Conservation (phyloP, 2,888 invertebrate genomes). For the Hypsopygia costalis region DNA sequence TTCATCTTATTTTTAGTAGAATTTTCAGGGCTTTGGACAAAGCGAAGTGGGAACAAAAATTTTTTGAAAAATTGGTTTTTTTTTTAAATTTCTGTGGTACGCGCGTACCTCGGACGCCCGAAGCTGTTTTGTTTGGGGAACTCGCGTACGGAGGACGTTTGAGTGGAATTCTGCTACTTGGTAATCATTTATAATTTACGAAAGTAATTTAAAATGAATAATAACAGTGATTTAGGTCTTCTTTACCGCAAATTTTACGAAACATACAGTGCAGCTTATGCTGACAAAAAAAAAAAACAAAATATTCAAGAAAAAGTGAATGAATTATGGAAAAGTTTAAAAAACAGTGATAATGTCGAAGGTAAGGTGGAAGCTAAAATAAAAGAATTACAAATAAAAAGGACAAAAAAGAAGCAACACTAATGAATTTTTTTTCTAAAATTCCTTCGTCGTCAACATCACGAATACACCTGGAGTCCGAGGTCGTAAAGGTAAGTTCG, state of each 20-base stretch:
- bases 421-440: too few relatives aligned
- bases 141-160: too few relatives aligned
- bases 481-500: not conserved
- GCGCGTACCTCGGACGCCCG: too few relatives aligned
- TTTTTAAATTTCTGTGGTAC: too few relatives aligned
- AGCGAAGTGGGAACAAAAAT: too few relatives aligned
- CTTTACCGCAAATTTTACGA: constrained; percentile 11
- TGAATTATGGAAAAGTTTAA: constrained; percentile 15
- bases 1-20: too few relatives aligned
- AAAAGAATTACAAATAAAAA: constrained; percentile 1
- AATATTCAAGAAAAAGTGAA: constrained; percentile 15
- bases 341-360: constrained; percentile 8
- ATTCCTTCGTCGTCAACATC: constrained; percentile 13
- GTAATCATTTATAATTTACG: constrained; percentile 10
- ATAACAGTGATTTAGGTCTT: constrained; percentile 1
- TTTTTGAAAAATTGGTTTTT: too few relatives aligned
- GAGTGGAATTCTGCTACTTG: constrained; percentile 14
- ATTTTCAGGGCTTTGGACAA: too few relatives aligned
- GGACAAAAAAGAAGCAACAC: constrained; percentile 4
- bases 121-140: too few relatives aligned
- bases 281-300: constrained; percentile 19
- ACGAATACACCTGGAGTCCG: constrained; percentile 4
- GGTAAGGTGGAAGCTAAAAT: constrained; percentile 2
- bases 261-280: constrained; percentile 17
- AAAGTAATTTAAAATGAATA: constrained; percentile 12